Evolutionary conservation across 2,113 vertebrate species (phyloP).

Genomic region (Machaerirhynchus nigripectus): DNA sequence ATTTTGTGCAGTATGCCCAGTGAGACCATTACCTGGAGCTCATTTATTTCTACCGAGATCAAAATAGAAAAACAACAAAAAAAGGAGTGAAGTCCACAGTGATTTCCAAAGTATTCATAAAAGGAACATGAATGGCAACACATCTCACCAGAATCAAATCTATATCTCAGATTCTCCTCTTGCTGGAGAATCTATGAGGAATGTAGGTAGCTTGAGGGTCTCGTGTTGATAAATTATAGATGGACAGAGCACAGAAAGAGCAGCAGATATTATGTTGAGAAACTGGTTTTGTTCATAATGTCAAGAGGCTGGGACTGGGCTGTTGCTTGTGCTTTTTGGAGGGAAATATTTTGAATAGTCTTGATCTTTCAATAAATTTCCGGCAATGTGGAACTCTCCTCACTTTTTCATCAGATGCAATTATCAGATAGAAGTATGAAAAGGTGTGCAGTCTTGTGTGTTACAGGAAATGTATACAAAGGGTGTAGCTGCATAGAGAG

Average conservation of each 20-base stretch:
- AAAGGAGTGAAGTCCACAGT: neutral
- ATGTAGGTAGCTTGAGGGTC: neutral
- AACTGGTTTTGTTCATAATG: neutral
- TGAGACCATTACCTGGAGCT: neutral
- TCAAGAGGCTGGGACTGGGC: neutral
- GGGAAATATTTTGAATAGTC: neutral
- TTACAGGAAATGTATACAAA: neutral
- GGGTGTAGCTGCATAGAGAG: neutral
- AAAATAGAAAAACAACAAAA: neutral
- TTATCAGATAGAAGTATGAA: neutral
- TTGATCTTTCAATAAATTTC: neutral
- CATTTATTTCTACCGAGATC: neutral
- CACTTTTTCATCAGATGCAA: neutral
- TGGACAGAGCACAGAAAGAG: neutral
- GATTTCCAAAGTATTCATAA: neutral
- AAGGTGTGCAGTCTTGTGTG: fast-evolving
- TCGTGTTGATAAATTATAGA: neutral
- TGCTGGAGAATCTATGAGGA: neutral
- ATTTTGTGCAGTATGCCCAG: neutral
- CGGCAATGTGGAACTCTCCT: neutral
- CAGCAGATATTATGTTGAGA: neutral
- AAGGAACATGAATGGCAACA: neutral
- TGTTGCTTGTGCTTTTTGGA: neutral
- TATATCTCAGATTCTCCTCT: neutral
- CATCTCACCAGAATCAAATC: neutral